phyloP scores from a whole-genome alignment of 2,888 invertebrate species.

The Suillia variegata region DNA sequence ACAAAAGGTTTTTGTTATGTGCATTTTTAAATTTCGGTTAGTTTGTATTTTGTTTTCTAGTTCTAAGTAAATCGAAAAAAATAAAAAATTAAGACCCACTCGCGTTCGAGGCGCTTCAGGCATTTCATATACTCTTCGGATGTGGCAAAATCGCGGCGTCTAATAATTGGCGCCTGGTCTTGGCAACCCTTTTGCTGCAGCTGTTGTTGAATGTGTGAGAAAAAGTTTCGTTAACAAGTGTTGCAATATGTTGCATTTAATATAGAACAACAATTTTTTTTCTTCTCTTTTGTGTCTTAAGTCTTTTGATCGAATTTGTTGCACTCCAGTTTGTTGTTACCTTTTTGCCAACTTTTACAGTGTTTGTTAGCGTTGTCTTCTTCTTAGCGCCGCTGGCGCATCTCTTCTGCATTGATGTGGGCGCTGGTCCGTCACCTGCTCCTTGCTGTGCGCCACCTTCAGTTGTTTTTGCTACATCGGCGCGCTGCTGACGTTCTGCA shows the following conservation, averaged over 20 bases:
- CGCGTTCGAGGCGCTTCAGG: constrained; percentile 48
- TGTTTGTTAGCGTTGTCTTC: constrained; percentile 7
- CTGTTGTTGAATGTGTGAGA: neutral
- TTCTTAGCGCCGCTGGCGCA: neutral
- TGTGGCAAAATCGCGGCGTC: constrained; percentile 41
- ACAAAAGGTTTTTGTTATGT: no score
- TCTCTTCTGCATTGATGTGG: neutral
- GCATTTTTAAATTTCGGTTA: no score
- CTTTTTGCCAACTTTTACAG: no score
- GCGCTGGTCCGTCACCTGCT: neutral
- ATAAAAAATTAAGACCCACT: no score
- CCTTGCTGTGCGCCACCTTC: neutral
- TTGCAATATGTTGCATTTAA: neutral
- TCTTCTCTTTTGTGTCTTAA: no score
- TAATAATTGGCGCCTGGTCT: constrained; percentile 4
- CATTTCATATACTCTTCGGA: constrained; percentile 47
- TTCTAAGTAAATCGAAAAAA: no score
- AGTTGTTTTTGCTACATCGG: neutral
- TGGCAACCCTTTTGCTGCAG: constrained; percentile 9
- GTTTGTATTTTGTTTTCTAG: no score
- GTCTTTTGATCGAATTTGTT: no score
- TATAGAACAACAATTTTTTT: no score
- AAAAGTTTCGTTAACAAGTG: no score
- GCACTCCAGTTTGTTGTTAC: no score
- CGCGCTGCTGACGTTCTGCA: neutral